Conservation (phyloP, 2,888 invertebrate genomes). For the Drosophila quasianomalipes region DNA sequence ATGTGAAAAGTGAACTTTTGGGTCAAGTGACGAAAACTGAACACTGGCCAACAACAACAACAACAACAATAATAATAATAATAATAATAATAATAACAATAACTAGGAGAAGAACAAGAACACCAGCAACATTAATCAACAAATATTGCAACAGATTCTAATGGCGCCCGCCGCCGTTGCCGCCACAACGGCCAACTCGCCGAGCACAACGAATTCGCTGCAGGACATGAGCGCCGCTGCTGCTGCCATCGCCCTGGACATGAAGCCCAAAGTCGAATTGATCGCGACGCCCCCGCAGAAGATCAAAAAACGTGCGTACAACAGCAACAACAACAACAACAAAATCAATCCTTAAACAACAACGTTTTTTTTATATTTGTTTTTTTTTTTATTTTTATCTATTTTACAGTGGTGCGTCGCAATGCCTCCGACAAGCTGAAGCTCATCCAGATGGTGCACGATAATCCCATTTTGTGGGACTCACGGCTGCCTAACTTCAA, state of each 20-base stretch:
- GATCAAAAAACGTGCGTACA: conserved; percentile 73
- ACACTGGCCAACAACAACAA: conserved; percentile 38
- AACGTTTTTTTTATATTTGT: neutral
- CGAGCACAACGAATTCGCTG: conserved; percentile 73
- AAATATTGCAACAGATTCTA: conserved; percentile 51
- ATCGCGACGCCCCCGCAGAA: conserved; percentile 65
- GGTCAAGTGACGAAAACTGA: conserved; percentile 45
- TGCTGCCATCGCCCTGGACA: conserved; percentile 80
- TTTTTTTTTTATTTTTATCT: conserved; percentile 13
- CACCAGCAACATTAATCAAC: conserved; percentile 43
- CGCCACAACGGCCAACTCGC: conserved; percentile 50
- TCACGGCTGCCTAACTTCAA: conserved; percentile 84
- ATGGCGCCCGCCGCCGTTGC: conserved; percentile 73
- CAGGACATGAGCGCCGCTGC: conserved; percentile 80
- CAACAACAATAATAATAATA: conserved; percentile 12
- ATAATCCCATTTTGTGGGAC: conserved; percentile 84
- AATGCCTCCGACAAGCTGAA: conserved; percentile 84
- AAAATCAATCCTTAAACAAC: conserved; percentile 4
- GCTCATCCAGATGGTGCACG: conserved; percentile 84
- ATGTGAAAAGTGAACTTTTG: conserved; percentile 46
- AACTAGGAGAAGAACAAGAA: conserved; percentile 18
- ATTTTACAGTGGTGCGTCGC: conserved; percentile 82
- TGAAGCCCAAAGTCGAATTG: conserved; percentile 74
- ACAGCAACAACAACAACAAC: neutral
- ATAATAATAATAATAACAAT: conserved; percentile 1